phyloP scores from a whole-genome alignment of 1,140 invertebrate species.

The Zaprionus gabonicus region DNA sequence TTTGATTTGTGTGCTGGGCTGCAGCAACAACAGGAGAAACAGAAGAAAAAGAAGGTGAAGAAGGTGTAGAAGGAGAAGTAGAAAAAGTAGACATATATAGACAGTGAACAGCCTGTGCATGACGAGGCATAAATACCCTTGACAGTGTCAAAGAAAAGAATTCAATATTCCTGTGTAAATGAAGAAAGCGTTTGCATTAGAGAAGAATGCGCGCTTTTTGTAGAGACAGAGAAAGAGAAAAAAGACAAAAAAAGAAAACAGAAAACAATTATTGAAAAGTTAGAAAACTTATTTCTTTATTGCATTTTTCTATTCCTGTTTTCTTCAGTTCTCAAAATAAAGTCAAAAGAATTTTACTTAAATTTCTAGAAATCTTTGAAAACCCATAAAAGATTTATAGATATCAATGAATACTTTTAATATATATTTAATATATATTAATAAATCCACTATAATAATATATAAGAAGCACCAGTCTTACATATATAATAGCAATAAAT shows the following conservation, averaged over 20 bases:
- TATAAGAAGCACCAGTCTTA: neutral
- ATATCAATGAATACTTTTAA: too few species aligned
- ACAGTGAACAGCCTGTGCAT: conserved; percentile 4
- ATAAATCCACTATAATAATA: neutral
- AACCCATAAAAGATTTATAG: too few species aligned
- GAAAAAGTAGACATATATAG: neutral
- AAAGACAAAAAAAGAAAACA: neutral
- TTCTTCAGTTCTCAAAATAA: too few species aligned
- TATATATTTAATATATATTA: neutral
- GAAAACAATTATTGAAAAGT: neutral
- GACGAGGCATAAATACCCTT: conserved; percentile 47
- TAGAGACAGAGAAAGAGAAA: neutral
- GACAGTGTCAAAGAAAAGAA: neutral
- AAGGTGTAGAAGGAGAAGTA: neutral
- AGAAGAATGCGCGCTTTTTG: neutral
- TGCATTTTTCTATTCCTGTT: too few species aligned
- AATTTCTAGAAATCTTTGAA: too few species aligned
- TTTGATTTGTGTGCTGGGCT: conserved; percentile 56
- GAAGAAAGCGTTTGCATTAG: neutral
- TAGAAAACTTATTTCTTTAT: too few species aligned
- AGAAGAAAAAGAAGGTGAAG: neutral
- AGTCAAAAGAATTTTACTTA: too few species aligned
- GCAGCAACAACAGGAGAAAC: neutral
- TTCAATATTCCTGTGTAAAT: neutral
- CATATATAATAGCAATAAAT: neutral